Evolutionary conservation across 2,113 vertebrate genomes (phyloP).

Genomic region (Egretta garzetta): DNA sequence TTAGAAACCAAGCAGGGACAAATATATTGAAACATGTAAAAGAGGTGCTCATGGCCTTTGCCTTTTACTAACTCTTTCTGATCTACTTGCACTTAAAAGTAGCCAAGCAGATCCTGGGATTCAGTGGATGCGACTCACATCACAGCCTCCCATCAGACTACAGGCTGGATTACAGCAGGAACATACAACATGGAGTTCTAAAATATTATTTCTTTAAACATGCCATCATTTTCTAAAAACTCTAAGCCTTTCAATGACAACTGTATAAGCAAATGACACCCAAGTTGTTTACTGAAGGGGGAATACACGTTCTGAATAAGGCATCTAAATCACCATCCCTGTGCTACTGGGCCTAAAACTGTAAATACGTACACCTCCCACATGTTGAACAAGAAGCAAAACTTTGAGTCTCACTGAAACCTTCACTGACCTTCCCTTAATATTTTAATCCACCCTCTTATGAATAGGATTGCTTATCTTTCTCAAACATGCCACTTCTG

Average conservation of each 20-base stretch:
- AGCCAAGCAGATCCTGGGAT: not conserved
- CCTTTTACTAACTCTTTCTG: not conserved
- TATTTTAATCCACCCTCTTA: not conserved
- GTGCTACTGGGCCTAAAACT: not conserved
- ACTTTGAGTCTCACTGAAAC: not conserved
- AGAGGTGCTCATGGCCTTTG: not conserved
- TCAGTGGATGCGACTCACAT: not conserved
- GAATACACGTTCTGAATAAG: not conserved
- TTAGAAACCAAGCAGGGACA: not conserved
- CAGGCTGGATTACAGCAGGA: not conserved
- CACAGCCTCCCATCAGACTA: not conserved
- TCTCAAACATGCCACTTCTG: constrained; percentile 8
- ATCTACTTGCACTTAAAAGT: not conserved
- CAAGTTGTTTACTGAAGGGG: not conserved
- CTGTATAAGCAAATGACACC: not conserved
- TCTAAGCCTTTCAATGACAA: not conserved
- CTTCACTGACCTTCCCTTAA: not conserved
- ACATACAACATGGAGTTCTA: not conserved
- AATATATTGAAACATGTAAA: not conserved
- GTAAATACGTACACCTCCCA: not conserved
- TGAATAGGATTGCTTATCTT: not conserved
- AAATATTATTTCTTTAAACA: not conserved
- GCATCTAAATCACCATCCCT: not conserved
- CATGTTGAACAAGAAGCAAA: not conserved
- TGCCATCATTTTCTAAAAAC: not conserved